A percentile compares a stretch with the other conserved stretches of the same genome.
phyloP scores from a whole-genome alignment of 2,888 invertebrate species.

The Netelia inedita region DNA sequence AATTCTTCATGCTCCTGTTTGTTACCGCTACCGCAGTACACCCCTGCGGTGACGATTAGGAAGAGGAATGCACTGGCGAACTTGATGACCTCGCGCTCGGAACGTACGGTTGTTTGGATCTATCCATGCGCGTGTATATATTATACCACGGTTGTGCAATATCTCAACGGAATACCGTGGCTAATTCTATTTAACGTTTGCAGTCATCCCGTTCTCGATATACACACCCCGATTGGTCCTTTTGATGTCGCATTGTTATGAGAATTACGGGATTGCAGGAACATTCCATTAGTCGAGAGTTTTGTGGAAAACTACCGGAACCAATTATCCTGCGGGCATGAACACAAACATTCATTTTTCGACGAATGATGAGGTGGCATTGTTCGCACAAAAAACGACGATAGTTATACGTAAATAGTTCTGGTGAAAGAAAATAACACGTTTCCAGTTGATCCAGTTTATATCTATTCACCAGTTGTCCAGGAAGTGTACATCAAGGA shows the following conservation, averaged over 20 bases:
- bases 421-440: too few species aligned
- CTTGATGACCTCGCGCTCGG: slow-evolving; percentile 28
- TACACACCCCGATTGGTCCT: background rate
- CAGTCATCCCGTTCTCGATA: slow-evolving; percentile 15
- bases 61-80: slow-evolving; percentile 47
- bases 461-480: too few species aligned
- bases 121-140: background rate
- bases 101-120: background rate
- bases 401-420: too few species aligned
- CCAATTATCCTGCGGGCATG: background rate
- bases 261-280: slow-evolving; percentile 1
- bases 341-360: background rate
- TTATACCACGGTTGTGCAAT: slow-evolving; percentile 12
- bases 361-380: background rate
- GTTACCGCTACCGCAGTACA: slow-evolving; percentile 25
- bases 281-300: slow-evolving; percentile 2
- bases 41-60: slow-evolving; percentile 53
- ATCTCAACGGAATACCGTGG: slow-evolving; percentile 35
- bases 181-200: slow-evolving; percentile 50
- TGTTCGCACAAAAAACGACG: background rate
- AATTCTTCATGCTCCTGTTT: slow-evolving; percentile 44
- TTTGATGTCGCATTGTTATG: slow-evolving; percentile 16
- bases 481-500: too few species aligned
- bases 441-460: too few species aligned
- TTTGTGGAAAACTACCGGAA: background rate